Percentiles rank a stretch among this genome's conserved stretches.
phyloP scores from a whole-genome alignment of 1,140 invertebrate species.

The Bombus impatiens region DNA sequence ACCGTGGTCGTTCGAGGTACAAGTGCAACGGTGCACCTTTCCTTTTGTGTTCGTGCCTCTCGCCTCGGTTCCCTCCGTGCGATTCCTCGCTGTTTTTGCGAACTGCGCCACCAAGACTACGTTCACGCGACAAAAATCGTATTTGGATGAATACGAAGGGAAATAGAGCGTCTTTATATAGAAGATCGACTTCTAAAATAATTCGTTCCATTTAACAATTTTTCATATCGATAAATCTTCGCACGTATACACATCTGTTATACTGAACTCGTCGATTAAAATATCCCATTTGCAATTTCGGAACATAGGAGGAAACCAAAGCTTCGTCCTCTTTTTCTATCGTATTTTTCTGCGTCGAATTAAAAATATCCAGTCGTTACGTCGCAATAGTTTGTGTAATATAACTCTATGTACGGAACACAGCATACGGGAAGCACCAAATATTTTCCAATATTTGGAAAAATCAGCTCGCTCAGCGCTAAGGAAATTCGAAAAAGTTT shows the following conservation, averaged over 20 bases:
- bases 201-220: not conserved
- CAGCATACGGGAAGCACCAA: too few relatives aligned
- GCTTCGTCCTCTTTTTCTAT: too few relatives aligned
- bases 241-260: not conserved
- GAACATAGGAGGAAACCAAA: too few relatives aligned
- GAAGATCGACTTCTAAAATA: not conserved
- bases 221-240: not conserved
- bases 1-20: conserved; percentile 44
- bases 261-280: too few relatives aligned
- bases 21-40: conserved; percentile 54
- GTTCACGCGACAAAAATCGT: too few relatives aligned
- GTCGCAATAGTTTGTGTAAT: not conserved
- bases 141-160: too few relatives aligned
- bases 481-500: not conserved
- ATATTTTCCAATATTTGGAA: too few relatives aligned
- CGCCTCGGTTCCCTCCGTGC: conserved; percentile 21
- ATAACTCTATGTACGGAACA: too few relatives aligned
- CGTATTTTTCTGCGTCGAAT: not conserved
- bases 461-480: not conserved
- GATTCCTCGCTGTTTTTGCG: not conserved
- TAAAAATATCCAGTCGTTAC: not conserved
- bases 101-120: not conserved
- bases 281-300: too few relatives aligned
- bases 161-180: not conserved
- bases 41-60: conserved; percentile 36